A percentile compares a stretch with the other conserved stretches of the same genome.
These are phyloP conservation scores for Therioaphis trifolii DNA, from an alignment of 2,888 invertebrate species.

Conservation along the genomic window DNA sequence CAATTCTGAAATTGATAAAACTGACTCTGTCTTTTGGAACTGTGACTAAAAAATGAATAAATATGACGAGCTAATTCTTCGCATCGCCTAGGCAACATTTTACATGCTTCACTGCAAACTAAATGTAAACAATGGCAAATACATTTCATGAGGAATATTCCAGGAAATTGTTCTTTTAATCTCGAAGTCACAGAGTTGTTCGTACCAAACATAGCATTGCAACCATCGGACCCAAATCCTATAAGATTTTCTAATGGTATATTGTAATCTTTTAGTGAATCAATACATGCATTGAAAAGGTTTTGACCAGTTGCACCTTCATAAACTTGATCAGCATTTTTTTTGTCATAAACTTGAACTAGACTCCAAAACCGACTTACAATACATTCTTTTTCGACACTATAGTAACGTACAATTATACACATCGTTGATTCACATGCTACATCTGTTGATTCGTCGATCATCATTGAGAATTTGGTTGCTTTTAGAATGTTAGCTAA, in stretches of 20 bases:
- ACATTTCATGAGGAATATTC: constrained; percentile 67
- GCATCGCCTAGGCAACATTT: background rate
- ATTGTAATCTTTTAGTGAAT: background rate
- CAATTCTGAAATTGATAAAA: constrained; percentile 40
- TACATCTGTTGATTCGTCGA: no score
- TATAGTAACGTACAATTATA: no score
- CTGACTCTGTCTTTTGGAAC: constrained; percentile 34
- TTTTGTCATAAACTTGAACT: no score
- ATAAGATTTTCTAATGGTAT: constrained; percentile 67
- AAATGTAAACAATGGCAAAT: no score
- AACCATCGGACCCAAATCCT: constrained; percentile 68
- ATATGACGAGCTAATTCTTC: constrained; percentile 34
- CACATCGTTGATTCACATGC: no score
- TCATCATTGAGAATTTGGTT: no score
- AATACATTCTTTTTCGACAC: no score
- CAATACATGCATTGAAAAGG: constrained; percentile 12
- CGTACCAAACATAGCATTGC: constrained; percentile 68
- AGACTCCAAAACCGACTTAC: no score
- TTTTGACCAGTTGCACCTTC: constrained; percentile 55
- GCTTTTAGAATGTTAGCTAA: no score
- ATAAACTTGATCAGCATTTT: no score
- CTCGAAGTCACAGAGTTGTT: constrained; percentile 67
- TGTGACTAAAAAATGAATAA: constrained; percentile 14
- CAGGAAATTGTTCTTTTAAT: constrained; percentile 66
- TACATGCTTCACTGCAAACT: constrained; percentile 63